phyloP scores from a whole-genome alignment of 2,888 invertebrate species.

The Glyphotaelius pellucidus region DNA sequence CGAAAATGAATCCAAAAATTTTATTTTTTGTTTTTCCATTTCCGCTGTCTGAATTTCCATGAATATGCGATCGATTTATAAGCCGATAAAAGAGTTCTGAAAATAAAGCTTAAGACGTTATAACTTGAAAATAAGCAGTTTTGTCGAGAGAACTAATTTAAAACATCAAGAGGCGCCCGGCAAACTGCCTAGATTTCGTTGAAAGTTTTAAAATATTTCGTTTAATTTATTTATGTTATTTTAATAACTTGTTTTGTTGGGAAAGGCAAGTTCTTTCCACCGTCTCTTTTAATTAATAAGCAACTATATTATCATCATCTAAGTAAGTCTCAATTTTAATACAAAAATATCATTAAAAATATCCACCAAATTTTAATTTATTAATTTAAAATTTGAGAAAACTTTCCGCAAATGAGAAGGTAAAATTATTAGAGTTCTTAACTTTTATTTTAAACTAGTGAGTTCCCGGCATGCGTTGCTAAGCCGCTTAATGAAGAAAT shows the following conservation, averaged over 20 bases:
- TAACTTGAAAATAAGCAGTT: background rate
- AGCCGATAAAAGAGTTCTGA: background rate
- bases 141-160: background rate
- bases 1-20: background rate
- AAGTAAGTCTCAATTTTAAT: too few species aligned
- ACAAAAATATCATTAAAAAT: too few species aligned
- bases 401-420: too few species aligned
- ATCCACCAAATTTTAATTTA: too few species aligned
- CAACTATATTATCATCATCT: background rate
- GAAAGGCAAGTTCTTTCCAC: background rate
- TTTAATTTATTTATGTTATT: background rate
- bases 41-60: background rate
- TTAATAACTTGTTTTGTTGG: background rate
- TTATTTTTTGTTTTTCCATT: background rate
- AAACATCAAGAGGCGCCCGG: background rate
- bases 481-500: too few species aligned
- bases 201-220: background rate
- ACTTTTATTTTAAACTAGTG: too few species aligned
- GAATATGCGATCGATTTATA: background rate
- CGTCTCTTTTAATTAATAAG: background rate
- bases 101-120: background rate
- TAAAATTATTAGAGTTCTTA: too few species aligned
- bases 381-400: too few species aligned
- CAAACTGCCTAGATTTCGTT: too few species aligned
- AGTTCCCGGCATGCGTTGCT: too few species aligned